Conservation (phyloP, 1,140 invertebrate species). For the Tenebrio molitor region DNA sequence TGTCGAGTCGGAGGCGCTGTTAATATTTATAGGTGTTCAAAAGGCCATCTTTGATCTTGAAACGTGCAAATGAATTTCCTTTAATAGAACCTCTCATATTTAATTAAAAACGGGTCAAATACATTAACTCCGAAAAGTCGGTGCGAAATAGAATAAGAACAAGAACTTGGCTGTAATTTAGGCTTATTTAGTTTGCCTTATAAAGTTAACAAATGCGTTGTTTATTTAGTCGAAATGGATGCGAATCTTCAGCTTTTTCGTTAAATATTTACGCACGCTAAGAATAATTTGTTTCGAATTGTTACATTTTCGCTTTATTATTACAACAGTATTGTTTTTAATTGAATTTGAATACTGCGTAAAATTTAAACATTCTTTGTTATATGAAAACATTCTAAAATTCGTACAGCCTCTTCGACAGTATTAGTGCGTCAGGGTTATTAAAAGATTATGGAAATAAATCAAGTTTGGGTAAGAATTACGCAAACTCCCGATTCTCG, state of each 20-base stretch:
- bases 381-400: too few relatives aligned
- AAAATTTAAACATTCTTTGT: neutral
- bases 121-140: neutral
- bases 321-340: conserved; percentile 1
- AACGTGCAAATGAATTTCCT: conserved; percentile 9
- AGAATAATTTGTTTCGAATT: neutral
- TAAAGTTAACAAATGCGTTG: neutral
- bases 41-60: conserved; percentile 12
- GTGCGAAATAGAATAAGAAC: neutral
- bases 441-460: conserved; percentile 33
- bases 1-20: too few relatives aligned
- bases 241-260: neutral
- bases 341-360: neutral
- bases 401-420: conserved; percentile 12
- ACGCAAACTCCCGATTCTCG: conserved; percentile 24
- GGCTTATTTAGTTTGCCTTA: neutral
- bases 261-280: conserved; percentile 5
- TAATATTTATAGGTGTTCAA: too few relatives aligned
- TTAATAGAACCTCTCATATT: conserved; percentile 1
- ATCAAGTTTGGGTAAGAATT: conserved; percentile 32
- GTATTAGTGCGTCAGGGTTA: conserved; percentile 10
- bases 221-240: conserved; percentile 18
- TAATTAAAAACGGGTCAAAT: conserved; percentile 10
- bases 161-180: neutral
- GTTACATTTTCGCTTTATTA: conserved; percentile 10